phyloP scores from a whole-genome alignment of 64 coral and sea anemone genomes.

The Exaiptasia diaphana region DNA sequence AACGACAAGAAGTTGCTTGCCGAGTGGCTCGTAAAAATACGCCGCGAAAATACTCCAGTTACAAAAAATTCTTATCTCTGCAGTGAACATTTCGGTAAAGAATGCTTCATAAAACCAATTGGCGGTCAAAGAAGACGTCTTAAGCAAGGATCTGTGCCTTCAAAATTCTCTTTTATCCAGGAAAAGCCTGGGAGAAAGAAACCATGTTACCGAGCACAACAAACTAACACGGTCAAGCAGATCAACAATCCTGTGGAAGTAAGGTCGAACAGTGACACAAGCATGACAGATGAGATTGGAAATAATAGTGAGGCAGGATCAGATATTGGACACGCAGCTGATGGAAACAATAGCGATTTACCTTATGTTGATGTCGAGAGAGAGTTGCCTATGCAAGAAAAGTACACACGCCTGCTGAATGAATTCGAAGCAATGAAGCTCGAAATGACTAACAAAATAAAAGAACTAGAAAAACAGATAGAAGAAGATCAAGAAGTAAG shows the following conservation, averaged over 20 bases:
- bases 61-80: constrained; percentile 61
- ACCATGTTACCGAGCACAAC: constrained; percentile 13
- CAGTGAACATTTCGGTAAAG: constrained; percentile 2
- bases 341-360: neutral
- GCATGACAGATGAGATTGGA: neutral
- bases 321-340: neutral
- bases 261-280: neutral
- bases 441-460: constrained; percentile 52
- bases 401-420: constrained; percentile 34
- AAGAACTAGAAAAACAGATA: constrained; percentile 51
- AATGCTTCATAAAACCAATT: constrained; percentile 17
- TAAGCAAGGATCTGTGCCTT: constrained; percentile 38
- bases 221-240: too few relatives aligned
- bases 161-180: constrained; percentile 32
- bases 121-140: constrained; percentile 36
- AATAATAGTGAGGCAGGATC: neutral
- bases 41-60: constrained; percentile 46
- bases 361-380: neutral
- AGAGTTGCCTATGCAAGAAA: neutral
- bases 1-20: constrained; percentile 42
- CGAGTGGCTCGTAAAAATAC: constrained; percentile 60
- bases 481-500: constrained; percentile 34
- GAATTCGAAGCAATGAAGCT: constrained; percentile 24
- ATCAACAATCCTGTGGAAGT: too few relatives aligned
- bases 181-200: constrained; percentile 47